Base-by-base conservation (phyloP, 2,113 vertebrate species). In the Syngnathus typhle region DNA sequence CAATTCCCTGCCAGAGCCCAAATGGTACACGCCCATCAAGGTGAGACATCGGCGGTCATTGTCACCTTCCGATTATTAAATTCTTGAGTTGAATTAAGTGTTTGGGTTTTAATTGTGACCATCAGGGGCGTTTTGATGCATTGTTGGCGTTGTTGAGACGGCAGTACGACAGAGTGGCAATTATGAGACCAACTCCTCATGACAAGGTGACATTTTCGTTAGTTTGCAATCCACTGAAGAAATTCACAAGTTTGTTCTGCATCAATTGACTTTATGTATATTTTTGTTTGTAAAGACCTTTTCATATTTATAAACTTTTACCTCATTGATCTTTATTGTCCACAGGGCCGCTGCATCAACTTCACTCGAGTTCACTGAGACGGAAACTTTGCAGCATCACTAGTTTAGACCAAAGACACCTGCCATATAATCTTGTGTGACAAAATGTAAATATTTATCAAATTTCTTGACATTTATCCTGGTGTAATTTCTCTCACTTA, bases 21-120 rank as follows among this genome's bases (percentile, higher is more conserved):
- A 95, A 83, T 99, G 97, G 97, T 99, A 98, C 77, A 93, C 95
- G 0, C 97, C 97, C 6, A 96, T 99, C 74, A 98, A 96, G 94
- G 97, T 98, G 87, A 80, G 73, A 60, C 11, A 19, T 21, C 27
- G 27, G 11, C 27, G 7, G 60, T 43, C 18, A 41, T 61, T 3
- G 7, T 41, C 15, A 39, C 19, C 9, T 7, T 37, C 8, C n/a
- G 37, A 38, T 11, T 12, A 39, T 43, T 1, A 18, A 41, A 23
- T 2, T 3, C 39, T 15, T 63, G 39, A 43, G 23, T 63, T 39
- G 1, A n/a, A 43, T 23, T 23, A 23, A 41, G 9, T 9, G 36
- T 19, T 1, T 19, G 15, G 36, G 46, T 38, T 54, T 15, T 54
- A 23, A 4, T 7, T 23, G 60, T 62, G 21, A 27, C 18, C 15